Evolutionary conservation across 1,140 invertebrate species (phyloP), one percentile per base, ranked within the genome.

Genomic region (Psilanteris sp.): DNA sequence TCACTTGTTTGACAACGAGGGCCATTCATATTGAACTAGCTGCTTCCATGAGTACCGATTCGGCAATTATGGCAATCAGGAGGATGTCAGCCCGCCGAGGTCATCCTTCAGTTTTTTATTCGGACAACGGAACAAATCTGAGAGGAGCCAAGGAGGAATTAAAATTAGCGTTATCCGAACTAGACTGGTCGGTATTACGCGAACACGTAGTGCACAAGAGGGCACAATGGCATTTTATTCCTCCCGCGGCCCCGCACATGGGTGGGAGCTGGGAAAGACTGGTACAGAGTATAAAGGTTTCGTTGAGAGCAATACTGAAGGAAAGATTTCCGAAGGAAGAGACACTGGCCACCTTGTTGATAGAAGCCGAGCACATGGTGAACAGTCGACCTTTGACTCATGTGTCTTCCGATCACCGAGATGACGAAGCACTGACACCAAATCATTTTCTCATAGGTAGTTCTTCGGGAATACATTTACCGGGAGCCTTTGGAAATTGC

Each of bases 401-500:
- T 3, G 79, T 85, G 0, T 80, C 80, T 2, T 27, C 3, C 24
- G 64, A 52, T 16, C 27, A 39, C 0, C 68, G 80, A 1, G 76
- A 82, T 20, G 27, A 44, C 0, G 81, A 79, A 16, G 77, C 82
- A 0, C 18, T 87, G 0, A 85, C 84, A 0, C 83, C 83, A 0
- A 83, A 82, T 9, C 82, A 86, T 26, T 84, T 84, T 36, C 26
- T 74, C 4, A 43, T 77, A 4, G 67, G 59, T 0, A 36, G 24
- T 4, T 62, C 67, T 3, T 52, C 29, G 1, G 44, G 67, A 1
- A 7, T 9, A 0, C 31, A 44, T 9, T 37, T 31, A 3, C 43
- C 52, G 18, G 15, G 22, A 2, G 4, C 7, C 0, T 48, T 43
- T 15, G 7, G 15, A 2, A 5, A 31, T 2, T 4, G 18, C 3